A percentile compares a stretch with the other conserved stretches of the same genome.
Conservation (phyloP, 2,797 vertebrate genomes). For the Sebastiscus albofasciatus region DNA sequence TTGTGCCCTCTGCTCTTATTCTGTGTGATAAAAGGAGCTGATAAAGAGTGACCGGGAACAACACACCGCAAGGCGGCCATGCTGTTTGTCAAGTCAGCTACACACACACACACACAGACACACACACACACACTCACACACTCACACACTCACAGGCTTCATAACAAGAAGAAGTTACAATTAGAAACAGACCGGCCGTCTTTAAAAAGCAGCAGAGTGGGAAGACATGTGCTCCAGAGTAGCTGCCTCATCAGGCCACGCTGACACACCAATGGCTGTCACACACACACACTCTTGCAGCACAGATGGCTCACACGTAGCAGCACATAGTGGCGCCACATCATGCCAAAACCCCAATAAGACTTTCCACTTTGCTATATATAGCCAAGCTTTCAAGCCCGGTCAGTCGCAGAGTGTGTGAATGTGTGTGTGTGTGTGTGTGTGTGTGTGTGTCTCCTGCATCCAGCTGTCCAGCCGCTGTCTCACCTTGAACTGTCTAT, state of each 20-base stretch:
- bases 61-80: not conserved
- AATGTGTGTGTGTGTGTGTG: not conserved
- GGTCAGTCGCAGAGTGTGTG: not conserved
- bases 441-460: slow-evolving; percentile 27
- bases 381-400: slow-evolving; percentile 37
- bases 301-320: slow-evolving; percentile 56
- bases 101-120: not conserved
- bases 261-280: slow-evolving; percentile 32
- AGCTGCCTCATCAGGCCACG: slow-evolving; percentile 30
- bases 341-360: slow-evolving; percentile 43
- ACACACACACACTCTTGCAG: slow-evolving; percentile 32
- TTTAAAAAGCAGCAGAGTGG: slow-evolving; percentile 19
- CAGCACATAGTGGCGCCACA: slow-evolving; percentile 50
- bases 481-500: slow-evolving; percentile 83
- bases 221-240: slow-evolving; percentile 44
- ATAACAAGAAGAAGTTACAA: slow-evolving; percentile 26
- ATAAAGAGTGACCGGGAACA: slow-evolving; percentile 21
- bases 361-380: slow-evolving; percentile 64
- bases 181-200: slow-evolving; percentile 2
- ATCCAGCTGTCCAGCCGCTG: slow-evolving; percentile 43
- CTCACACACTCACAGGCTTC: not conserved
- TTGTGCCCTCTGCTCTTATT: slow-evolving; percentile 23
- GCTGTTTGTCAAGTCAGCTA: slow-evolving; percentile 12
- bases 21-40: slow-evolving; percentile 26
- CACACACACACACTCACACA: not conserved